A percentile compares a stretch with the other conserved stretches of the same genome.
Conservation (phyloP, 1,140 invertebrate genomes). For the Macrotrachela quadricornifera region DNA sequence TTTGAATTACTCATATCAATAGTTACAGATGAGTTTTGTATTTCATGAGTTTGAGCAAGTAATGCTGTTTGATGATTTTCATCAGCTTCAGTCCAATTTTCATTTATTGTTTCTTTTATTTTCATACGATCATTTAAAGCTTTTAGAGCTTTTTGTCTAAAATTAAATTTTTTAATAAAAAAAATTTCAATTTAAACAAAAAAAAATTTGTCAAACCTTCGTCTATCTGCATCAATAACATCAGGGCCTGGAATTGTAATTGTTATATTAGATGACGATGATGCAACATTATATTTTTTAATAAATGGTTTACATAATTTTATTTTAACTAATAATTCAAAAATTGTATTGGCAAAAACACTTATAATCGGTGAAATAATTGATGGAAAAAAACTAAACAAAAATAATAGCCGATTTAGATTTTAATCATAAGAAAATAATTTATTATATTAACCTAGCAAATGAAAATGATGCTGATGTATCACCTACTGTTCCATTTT, state of each 20-base stretch:
- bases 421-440: not conserved
- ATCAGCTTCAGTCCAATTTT: too few relatives aligned
- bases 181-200: too few relatives aligned
- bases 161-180: constrained; percentile 24
- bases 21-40: too few relatives aligned
- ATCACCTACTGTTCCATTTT: constrained; percentile 70
- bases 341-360: constrained; percentile 58
- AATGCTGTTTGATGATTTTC: too few relatives aligned
- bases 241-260: too few relatives aligned
- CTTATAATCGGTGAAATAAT: constrained; percentile 70
- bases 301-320: constrained; percentile 41
- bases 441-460: constrained; percentile 30
- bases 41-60: too few relatives aligned
- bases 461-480: constrained; percentile 88
- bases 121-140: constrained; percentile 49
- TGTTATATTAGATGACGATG: constrained; percentile 16
- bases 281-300: too few relatives aligned
- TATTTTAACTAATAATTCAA: constrained; percentile 55
- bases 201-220: constrained; percentile 41
- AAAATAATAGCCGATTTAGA: not conserved
- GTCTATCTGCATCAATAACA: constrained; percentile 64
- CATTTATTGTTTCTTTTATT: too few relatives aligned
- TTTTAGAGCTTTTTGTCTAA: constrained; percentile 77
- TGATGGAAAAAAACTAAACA: constrained; percentile 70
- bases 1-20: too few relatives aligned